Evolutionary conservation across 2,888 invertebrate species (phyloP).

Genomic region (Torymus auratus): DNA sequence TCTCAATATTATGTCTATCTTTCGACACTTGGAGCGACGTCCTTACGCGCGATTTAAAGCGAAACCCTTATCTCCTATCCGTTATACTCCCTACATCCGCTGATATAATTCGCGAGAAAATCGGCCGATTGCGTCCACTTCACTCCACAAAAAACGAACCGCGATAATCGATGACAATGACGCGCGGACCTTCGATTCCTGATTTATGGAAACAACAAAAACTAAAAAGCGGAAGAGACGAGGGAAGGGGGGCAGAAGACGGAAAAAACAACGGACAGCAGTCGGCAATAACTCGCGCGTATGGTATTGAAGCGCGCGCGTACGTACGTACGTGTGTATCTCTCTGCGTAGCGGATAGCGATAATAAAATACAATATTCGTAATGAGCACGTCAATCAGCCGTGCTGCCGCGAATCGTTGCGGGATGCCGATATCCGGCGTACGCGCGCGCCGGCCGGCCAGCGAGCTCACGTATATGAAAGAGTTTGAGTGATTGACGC

Average conservation of each 20-base stretch:
- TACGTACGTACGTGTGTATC: background rate
- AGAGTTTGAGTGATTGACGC: constrained; percentile 71
- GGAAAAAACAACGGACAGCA: background rate
- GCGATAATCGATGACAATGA: constrained; percentile 17
- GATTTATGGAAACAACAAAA: constrained; percentile 12
- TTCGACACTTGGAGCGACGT: constrained; percentile 15
- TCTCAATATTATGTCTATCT: constrained; percentile 46
- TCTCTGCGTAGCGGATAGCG: constrained; percentile 18
- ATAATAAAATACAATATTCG: constrained; percentile 69
- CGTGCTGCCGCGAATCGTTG: constrained; percentile 46
- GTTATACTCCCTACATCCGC: constrained; percentile 33
- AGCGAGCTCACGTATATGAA: constrained; percentile 58
- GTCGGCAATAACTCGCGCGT: constrained; percentile 14
- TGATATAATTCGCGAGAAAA: constrained; percentile 27
- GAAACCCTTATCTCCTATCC: constrained; percentile 18
- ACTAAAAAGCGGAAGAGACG: background rate
- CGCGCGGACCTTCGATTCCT: constrained; percentile 4
- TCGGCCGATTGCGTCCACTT: background rate
- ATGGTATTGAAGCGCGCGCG: background rate
- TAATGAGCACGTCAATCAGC: constrained; percentile 66
- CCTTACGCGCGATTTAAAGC: background rate
- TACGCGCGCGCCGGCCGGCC: background rate
- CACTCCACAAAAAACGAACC: background rate
- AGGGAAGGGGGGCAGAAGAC: background rate
- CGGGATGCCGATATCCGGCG: constrained; percentile 65